phyloP scores from a whole-genome alignment of 2,888 invertebrate genomes.

The Drosophila demipolita region DNA sequence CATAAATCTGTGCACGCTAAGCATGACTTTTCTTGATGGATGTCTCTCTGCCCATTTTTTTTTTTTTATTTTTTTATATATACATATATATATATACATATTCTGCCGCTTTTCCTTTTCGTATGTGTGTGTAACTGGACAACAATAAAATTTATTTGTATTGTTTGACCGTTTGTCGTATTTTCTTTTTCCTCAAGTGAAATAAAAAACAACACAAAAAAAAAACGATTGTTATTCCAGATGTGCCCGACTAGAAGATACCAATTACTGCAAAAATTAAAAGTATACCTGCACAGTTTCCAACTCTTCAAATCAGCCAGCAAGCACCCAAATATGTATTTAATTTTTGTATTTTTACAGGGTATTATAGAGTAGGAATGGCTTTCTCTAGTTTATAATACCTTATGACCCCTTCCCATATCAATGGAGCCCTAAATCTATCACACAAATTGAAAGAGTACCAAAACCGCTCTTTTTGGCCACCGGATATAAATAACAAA shows the following conservation, averaged over 20 bases:
- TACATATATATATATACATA: not conserved
- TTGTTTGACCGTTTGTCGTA: slow-evolving; percentile 36
- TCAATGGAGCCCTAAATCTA: not conserved
- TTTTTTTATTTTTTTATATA: not conserved
- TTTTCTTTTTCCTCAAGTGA: slow-evolving; percentile 5
- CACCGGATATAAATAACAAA: not conserved
- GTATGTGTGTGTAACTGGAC: slow-evolving; percentile 23
- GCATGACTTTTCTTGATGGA: slow-evolving; percentile 58
- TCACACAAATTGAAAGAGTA: not conserved
- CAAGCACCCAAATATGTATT: not conserved
- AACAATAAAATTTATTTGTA: slow-evolving; percentile 67
- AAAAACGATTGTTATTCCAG: not conserved
- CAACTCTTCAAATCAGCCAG: not conserved
- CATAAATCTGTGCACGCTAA: slow-evolving; percentile 65
- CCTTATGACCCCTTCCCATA: not conserved
- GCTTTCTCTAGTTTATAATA: not conserved
- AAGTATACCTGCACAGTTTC: not conserved
- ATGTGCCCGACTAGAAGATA: not conserved
- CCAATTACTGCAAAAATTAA: not conserved
- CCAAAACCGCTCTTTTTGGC: not conserved
- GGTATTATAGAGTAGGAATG: not conserved
- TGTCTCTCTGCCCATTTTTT: slow-evolving; percentile 19
- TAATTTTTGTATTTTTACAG: not conserved
- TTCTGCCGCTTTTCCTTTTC: slow-evolving; percentile 6
- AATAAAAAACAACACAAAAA: not conserved